Evolutionary conservation across 2,113 vertebrate species (phyloP).

Genomic region (Alaudala cheleensis): DNA sequence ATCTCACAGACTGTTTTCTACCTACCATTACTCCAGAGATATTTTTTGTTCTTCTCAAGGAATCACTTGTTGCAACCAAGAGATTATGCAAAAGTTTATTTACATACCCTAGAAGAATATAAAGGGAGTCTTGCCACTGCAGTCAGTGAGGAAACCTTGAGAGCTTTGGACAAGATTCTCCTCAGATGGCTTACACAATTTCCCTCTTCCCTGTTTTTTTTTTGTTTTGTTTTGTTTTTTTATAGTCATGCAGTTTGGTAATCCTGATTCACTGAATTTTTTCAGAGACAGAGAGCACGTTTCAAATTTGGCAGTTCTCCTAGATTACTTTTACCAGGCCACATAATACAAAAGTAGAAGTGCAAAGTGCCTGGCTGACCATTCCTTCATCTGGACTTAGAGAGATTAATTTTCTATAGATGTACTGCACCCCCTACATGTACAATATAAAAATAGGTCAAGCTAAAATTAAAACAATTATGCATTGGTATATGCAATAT

Average conservation of each 20-base stretch:
- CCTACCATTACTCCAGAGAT: not conserved
- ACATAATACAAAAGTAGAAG: not conserved
- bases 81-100: not conserved
- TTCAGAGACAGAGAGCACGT: not conserved
- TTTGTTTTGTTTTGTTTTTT: not conserved
- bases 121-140: not conserved
- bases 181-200: not conserved
- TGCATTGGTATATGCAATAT: not conserved
- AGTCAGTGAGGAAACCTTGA: not conserved
- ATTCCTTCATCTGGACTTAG: not conserved
- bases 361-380: not conserved
- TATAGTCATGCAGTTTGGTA: not conserved
- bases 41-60: not conserved
- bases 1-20: rapidly evolving
- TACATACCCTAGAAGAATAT: not conserved
- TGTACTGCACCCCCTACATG: not conserved
- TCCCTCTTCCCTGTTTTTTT: rapidly evolving
- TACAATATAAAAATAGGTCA: not conserved
- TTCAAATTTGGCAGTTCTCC: not conserved
- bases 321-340: not conserved
- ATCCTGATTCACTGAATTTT: not conserved
- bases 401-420: not conserved
- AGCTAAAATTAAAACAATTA: not conserved
- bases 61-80: not conserved
- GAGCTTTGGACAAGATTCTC: not conserved